Evolutionary conservation across 1,140 invertebrate species (phyloP), one percentile per base, ranked within the genome.

Genomic region (Planococcus citri): DNA sequence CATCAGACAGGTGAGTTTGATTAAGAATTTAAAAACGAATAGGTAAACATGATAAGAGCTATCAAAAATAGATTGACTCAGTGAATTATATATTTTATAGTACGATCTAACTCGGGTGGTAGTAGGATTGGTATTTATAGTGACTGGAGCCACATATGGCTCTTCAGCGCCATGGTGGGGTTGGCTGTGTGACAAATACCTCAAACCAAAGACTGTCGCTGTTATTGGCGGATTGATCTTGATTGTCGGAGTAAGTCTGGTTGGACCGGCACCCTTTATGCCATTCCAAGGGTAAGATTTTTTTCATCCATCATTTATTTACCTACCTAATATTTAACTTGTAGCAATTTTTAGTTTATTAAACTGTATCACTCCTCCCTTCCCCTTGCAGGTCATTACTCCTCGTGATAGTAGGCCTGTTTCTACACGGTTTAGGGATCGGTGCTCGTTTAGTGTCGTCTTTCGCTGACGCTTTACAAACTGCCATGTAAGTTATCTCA

Each of bases 121-220:
- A 9, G 79, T 93, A 29, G 92, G 92, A 0, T 76, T 92, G 14
- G 88, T 93, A 84, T 95, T 95, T 77, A 85, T 95, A 17, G 87
- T 94, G 58, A 92, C 91, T 75, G 92, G 92, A 2, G 91, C 87
- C 0, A 84, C 87, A 14, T 95, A 94, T 77, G 91, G 90, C 0
- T 51, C 90, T 0, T 88, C 88, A 0, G 89, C 91, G 0, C 91
- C 92, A 0, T 78, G 80, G 14, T 94, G 88, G 86, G 91, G 92
- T 25, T 88, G 84, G 83, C 73, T 92, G 0, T 91, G 89, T 74
- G 90, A 92, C 76, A 84, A 83, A 70, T 74, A 78, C 10, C 74
- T 84, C 1, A 80, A 81, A 41, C 87, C 89, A 0, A 90, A 89
- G 76, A 77, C 85, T 57, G 81, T 87, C 12, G 88, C 85, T 0